phyloP scores from a whole-genome alignment of 2,797 vertebrate species.

The Macrochelys suwanniensis region DNA sequence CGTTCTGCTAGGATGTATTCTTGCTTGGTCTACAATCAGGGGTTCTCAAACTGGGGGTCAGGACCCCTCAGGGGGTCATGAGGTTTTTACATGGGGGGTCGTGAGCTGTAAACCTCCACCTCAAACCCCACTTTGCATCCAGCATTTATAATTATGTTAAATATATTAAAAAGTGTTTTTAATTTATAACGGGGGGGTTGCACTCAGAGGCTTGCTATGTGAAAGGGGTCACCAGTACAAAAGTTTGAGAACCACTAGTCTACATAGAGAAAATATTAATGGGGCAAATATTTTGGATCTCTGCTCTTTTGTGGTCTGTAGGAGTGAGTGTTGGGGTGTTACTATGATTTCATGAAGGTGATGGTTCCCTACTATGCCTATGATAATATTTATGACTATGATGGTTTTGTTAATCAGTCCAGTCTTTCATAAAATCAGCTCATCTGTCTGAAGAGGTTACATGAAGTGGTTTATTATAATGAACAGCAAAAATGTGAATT shows the following conservation, averaged over 20 bases:
- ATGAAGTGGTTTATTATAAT: conserved; percentile 34
- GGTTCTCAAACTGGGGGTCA: no score
- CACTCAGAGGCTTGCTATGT: no score
- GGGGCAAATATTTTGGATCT: background rate
- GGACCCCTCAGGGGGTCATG: no score
- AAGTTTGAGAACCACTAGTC: no score
- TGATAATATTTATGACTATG: conserved; percentile 18
- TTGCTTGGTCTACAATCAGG: no score
- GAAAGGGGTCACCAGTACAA: no score
- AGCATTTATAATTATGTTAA: no score
- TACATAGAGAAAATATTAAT: background rate
- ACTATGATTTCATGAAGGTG: background rate
- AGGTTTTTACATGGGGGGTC: no score
- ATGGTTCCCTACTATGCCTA: background rate
- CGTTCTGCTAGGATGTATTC: background rate
- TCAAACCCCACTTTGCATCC: no score
- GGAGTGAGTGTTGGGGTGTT: background rate
- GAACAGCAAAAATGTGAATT: background rate
- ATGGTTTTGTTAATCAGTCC: conserved; percentile 15
- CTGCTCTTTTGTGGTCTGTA: background rate
- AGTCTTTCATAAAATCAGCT: background rate
- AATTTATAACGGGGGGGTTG: no score
- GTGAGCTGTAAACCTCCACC: no score
- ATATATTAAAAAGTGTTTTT: no score
- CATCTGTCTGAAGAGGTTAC: conserved; percentile 2